Evolutionary conservation across 2,888 invertebrate species (phyloP).

Genomic region (Plebejus melissa): DNA sequence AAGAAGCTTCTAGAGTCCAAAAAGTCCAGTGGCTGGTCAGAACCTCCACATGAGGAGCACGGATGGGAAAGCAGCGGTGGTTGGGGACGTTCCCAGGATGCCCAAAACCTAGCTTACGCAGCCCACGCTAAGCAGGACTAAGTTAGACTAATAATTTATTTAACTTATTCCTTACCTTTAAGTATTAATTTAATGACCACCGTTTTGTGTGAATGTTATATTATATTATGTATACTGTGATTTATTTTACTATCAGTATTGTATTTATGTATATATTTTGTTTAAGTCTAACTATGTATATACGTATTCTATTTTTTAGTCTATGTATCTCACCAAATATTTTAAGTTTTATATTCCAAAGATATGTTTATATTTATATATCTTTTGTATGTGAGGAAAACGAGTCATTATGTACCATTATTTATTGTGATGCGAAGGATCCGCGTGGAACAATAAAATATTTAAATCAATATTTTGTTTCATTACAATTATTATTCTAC

Average conservation of each 20-base stretch:
- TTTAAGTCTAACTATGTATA: slow-evolving; percentile 31
- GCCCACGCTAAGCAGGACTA: slow-evolving; percentile 76
- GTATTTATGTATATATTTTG: slow-evolving; percentile 30
- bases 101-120: slow-evolving; percentile 84
- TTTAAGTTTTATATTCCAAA: slow-evolving; percentile 66
- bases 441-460: slow-evolving; percentile 48
- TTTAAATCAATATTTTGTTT: slow-evolving; percentile 15
- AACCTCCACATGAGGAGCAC: slow-evolving; percentile 81
- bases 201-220: slow-evolving; percentile 45
- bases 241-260: slow-evolving; percentile 34
- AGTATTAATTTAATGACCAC: slow-evolving; percentile 44
- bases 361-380: slow-evolving; percentile 53
- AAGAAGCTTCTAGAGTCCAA: slow-evolving; percentile 86
- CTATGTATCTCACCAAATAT: slow-evolving; percentile 49
- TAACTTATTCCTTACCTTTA: slow-evolving; percentile 40
- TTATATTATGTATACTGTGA: slow-evolving; percentile 36
- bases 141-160: slow-evolving; percentile 39
- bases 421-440: slow-evolving; percentile 60
- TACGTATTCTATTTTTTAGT: slow-evolving; percentile 33
- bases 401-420: slow-evolving; percentile 51
- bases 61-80: slow-evolving; percentile 75
- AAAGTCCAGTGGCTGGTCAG: slow-evolving; percentile 85
- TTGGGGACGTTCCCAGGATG: slow-evolving; percentile 83
- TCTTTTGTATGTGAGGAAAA: slow-evolving; percentile 50
- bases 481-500: not conserved